These are phyloP conservation scores for Parauchenoglanis punctatus DNA, from an alignment of 2,797 vertebrate genomes.

Conservation along the genomic window DNA sequence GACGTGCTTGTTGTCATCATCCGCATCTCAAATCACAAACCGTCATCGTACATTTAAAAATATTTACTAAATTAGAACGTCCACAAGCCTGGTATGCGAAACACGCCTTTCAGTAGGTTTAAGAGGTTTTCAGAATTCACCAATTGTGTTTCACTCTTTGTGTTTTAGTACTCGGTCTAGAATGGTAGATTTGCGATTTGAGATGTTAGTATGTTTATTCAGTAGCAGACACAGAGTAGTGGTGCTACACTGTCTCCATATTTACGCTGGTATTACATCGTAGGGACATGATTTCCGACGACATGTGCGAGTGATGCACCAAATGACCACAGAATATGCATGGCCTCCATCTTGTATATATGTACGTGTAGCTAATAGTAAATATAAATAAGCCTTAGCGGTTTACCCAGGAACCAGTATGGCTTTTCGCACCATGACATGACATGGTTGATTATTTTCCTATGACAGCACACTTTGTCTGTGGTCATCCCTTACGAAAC, in stretches of 20 bases:
- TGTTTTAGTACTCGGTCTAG: neutral
- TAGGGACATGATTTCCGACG: neutral
- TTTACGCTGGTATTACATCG: neutral
- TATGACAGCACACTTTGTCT: neutral
- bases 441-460: neutral
- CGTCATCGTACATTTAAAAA: neutral
- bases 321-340: neutral
- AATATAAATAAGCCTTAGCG: no score
- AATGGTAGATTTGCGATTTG: neutral
- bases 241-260: neutral
- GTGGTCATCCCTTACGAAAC: neutral
- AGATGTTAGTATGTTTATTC: neutral
- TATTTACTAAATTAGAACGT: neutral
- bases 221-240: neutral
- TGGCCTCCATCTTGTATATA: neutral
- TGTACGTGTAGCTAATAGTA: neutral
- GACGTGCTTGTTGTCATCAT: neutral
- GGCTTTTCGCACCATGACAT: neutral
- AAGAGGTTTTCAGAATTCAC: neutral
- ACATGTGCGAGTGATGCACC: neutral
- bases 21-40: neutral
- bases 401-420: neutral
- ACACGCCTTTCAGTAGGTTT: neutral
- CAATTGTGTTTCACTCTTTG: no score
- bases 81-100: neutral